A percentile compares a stretch with the other conserved stretches of the same genome.
These are phyloP conservation scores for Acestrorhynchus altus DNA, from an alignment of 2,797 vertebrate genomes.

Conservation along the genomic window DNA sequence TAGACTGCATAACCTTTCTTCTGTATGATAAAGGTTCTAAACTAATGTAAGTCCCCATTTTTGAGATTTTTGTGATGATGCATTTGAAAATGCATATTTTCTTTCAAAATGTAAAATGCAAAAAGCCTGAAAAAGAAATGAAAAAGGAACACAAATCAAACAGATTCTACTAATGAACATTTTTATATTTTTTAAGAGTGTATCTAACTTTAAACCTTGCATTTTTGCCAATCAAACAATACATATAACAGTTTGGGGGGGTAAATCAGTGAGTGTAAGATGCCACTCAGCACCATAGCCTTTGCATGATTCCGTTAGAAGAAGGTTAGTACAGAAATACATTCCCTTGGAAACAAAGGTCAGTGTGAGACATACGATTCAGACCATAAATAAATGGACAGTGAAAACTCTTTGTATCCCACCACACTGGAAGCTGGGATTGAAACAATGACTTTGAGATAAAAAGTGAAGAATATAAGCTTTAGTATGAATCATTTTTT, in stretches of 20 bases:
- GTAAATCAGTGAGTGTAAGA: neutral
- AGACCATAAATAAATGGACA: conserved; percentile 11
- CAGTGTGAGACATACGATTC: conserved; percentile 33
- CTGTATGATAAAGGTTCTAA: too few species aligned
- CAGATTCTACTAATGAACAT: too few species aligned
- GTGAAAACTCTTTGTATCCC: neutral
- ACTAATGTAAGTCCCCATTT: too few species aligned
- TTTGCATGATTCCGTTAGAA: conserved; percentile 39
- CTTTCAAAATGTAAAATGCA: too few species aligned
- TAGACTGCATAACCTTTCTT: too few species aligned
- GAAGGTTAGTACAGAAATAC: conserved; percentile 46
- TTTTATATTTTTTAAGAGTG: neutral
- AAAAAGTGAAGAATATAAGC: neutral
- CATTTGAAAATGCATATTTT: too few species aligned
- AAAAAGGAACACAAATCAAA: too few species aligned
- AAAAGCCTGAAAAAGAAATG: too few species aligned
- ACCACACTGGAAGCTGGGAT: neutral
- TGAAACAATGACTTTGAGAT: neutral
- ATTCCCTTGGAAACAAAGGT: conserved; percentile 32
- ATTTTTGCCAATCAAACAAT: neutral
- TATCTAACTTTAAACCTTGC: neutral
- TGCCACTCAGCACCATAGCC: conserved; percentile 11
- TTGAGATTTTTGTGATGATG: too few species aligned
- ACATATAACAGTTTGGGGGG: neutral
- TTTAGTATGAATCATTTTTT: neutral